Base-by-base conservation (phyloP, 2,888 invertebrate species). In the Clistopyga incitator region DNA sequence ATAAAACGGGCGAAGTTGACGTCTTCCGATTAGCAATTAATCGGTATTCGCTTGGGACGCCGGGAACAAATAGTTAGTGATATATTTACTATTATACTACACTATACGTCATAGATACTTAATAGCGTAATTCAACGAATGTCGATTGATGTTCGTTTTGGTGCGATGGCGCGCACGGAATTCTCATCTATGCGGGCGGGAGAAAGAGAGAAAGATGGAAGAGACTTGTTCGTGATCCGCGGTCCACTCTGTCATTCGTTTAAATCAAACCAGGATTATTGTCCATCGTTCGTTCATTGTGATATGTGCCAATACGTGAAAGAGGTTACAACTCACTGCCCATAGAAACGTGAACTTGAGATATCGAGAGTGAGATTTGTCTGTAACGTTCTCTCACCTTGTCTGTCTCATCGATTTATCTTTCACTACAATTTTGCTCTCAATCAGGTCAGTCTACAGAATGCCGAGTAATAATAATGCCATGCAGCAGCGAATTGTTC, bases 241-340 rank as follows among this genome's bases (percentile, higher is more conserved):
- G 81, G 64, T 85, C 80, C 77, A 85, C 82, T 83, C 80, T 83
- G 84, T 76, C 56, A 68, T 67, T 78, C 52, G 18, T 75, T 64
- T 56, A 52, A 77, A 74, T 78, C 56, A 65, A 76, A 77, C 25
- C 18, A 52, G 70, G 65, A 81, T 76, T 70, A 85, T 85, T 80
- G 78, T 85, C 82, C 76, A 86, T 70, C 83, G 84, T 86, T 86
- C 86, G 86, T 87, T 87, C 81, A 86, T 87, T 88, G 88, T 88
- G 89, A 88, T 88, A 89, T 86, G 89, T 89, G 89, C 89, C 88
- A 89, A 89, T 87, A 45, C 34, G 47, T 34, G 34, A 77, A 74
- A 52, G 64, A 45, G 54, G 65, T 25, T 45, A 72, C 76, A 42
- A 52, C 65, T 76, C 76, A 83, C 79, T 83, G 83, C 83, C 79